Evolutionary conservation across 1,140 invertebrate species (phyloP), one percentile per base, ranked within the genome.

Genomic region (Maniola jurtina): DNA sequence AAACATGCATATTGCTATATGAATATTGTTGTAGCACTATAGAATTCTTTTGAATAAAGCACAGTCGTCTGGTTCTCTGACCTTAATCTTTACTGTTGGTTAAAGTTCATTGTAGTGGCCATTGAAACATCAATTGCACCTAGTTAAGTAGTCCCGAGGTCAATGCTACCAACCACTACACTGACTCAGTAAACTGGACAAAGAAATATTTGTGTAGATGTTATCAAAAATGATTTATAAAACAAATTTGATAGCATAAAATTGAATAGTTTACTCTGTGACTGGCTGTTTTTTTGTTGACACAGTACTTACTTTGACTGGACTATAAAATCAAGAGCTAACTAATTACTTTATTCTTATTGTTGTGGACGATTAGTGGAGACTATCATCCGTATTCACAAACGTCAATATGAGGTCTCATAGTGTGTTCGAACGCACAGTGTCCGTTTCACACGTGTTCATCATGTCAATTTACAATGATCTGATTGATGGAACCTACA

Each of bases 101-200:
- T 52, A 52, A 52, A 52, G 48, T 52, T 52, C 48, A 52, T 52
- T 52, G 48, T 52, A 25, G 7, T 8, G 2, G 48, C 16, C 48
- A 52, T 16, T 52, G 16, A 25, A 52, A 25, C 48, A 16, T 6
- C 48, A 52, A 52, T 52, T 52, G 48, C 16, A 7, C 15, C 10
- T 52, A 25, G 14, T 52, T 15, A 52, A 52, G 0, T 52, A 4
- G 16, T 52, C 15, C 15, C 25, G 48, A 52, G 48, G 48, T 52
- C 48, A 52, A 52, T 52, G 48, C 48, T 52, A 16, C 48, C 7
- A 5, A 6, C 14, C 48, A n/a, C 42, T 45, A 45, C 42, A 13
- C 48, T 52, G 48, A 52, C 14, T 52, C 48, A 52, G 48, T 16
- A 9, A 9, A 52, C 14, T 25, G 16, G 5, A 52, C 48, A 52